Conservation (phyloP, 1,140 invertebrate species). For the Drosophila ercepeae region DNA sequence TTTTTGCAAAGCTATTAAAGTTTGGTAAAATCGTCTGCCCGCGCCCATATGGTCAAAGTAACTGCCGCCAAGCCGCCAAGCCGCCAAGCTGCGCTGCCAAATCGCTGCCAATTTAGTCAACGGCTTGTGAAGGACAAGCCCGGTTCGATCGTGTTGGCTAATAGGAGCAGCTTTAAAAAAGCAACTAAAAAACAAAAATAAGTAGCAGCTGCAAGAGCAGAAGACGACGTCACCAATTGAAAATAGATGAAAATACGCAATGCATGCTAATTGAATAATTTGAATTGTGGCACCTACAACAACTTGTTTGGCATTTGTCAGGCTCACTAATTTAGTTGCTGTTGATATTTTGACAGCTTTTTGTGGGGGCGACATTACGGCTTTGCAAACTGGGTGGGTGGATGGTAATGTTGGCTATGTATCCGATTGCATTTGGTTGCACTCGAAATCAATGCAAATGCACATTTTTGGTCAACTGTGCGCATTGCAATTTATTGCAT, state of each 20-base stretch:
- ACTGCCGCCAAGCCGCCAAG: slow-evolving; percentile 41
- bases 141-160: slow-evolving; percentile 48
- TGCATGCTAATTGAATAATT: slow-evolving; percentile 82
- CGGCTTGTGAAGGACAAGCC: slow-evolving; percentile 69
- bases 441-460: slow-evolving; percentile 75
- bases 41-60: slow-evolving; percentile 71
- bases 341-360: slow-evolving; percentile 72
- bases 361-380: neutral
- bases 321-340: slow-evolving; percentile 69
- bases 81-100: slow-evolving; percentile 64
- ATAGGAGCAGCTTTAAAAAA: slow-evolving; percentile 53
- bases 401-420: slow-evolving; percentile 36
- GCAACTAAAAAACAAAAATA: no score
- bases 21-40: slow-evolving; percentile 62
- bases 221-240: slow-evolving; percentile 72
- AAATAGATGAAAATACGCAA: slow-evolving; percentile 82
- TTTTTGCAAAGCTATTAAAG: slow-evolving; percentile 52
- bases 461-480: slow-evolving; percentile 77
- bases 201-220: slow-evolving; percentile 12
- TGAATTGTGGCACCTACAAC: slow-evolving; percentile 79
- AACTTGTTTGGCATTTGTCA: slow-evolving; percentile 66
- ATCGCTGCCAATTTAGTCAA: slow-evolving; percentile 80
- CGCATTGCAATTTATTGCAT: slow-evolving; percentile 71
- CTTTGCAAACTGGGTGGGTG: slow-evolving; percentile 40
- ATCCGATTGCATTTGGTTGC: slow-evolving; percentile 23